A percentile compares a stretch with the other conserved stretches of the same genome.
Conservation (phyloP, 53 echinoderm and acorn worm genomes). For the Crossaster papposus region DNA sequence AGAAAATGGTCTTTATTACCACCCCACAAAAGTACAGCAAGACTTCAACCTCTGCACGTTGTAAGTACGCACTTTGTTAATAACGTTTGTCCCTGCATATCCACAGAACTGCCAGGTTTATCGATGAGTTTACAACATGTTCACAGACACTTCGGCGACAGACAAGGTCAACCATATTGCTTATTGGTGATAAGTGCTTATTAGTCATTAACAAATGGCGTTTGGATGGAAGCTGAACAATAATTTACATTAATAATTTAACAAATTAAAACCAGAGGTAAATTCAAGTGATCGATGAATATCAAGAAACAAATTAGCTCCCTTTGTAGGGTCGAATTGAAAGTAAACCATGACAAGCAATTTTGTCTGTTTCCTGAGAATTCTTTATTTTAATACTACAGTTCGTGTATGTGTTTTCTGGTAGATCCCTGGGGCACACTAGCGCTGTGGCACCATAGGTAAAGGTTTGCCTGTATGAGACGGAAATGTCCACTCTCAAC, state of each 20-base stretch:
- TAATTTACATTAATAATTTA: background rate
- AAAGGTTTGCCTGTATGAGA: slow-evolving; percentile 18
- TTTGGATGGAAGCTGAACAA: background rate
- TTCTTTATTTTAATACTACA: too few species aligned
- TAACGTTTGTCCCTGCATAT: background rate
- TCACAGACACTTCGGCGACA: background rate
- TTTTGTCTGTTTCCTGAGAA: too few species aligned
- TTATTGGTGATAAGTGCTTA: background rate
- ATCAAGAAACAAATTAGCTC: background rate
- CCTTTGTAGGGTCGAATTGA: background rate
- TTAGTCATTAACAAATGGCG: background rate
- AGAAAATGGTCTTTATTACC: background rate
- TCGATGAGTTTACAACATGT: background rate
- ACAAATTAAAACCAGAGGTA: background rate
- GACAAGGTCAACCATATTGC: background rate
- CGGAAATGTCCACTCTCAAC: slow-evolving; percentile 35
- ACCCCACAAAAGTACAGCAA: background rate
- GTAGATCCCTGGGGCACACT: background rate
- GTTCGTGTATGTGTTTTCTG: background rate
- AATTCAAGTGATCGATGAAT: background rate
- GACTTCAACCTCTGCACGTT: background rate
- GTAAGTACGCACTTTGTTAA: background rate
- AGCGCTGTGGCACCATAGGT: background rate
- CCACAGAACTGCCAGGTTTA: background rate
- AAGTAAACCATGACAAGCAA: too few species aligned